These are phyloP conservation scores for Sicus ferrugineus DNA, from an alignment of 2,888 invertebrate genomes.

Conservation along the genomic window DNA sequence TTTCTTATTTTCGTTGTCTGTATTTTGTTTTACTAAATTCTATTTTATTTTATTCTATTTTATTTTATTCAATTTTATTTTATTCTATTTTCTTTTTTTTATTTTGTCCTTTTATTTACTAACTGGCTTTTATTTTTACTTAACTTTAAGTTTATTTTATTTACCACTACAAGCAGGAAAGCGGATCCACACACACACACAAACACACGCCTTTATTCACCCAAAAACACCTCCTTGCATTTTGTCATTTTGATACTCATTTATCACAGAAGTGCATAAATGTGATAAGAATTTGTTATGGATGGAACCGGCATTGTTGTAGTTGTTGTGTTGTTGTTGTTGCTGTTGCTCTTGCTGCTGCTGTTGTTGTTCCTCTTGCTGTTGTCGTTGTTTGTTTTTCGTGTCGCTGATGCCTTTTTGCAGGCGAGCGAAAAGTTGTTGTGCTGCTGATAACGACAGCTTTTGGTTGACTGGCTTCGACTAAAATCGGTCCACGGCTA, in stretches of 20 bases:
- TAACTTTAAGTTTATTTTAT: neutral
- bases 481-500: too few species aligned
- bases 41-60: neutral
- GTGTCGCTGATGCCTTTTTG: neutral
- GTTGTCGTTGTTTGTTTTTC: neutral
- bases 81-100: neutral
- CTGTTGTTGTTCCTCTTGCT: neutral
- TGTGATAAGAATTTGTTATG: constrained; percentile 57
- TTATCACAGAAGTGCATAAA: constrained; percentile 62
- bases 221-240: constrained; percentile 46
- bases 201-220: constrained; percentile 5
- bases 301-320: neutral
- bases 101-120: neutral
- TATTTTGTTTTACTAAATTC: too few species aligned
- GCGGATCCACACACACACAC: neutral
- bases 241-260: constrained; percentile 59
- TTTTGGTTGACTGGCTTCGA: neutral
- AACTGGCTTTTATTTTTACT: neutral
- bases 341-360: neutral
- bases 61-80: too few species aligned
- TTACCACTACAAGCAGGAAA: neutral
- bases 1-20: neutral
- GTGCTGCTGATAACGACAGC: neutral
- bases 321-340: constrained; percentile 4
- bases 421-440: constrained; percentile 13